phyloP scores from a whole-genome alignment of 1,140 invertebrate species.

The Luehdorfia chinensis region DNA sequence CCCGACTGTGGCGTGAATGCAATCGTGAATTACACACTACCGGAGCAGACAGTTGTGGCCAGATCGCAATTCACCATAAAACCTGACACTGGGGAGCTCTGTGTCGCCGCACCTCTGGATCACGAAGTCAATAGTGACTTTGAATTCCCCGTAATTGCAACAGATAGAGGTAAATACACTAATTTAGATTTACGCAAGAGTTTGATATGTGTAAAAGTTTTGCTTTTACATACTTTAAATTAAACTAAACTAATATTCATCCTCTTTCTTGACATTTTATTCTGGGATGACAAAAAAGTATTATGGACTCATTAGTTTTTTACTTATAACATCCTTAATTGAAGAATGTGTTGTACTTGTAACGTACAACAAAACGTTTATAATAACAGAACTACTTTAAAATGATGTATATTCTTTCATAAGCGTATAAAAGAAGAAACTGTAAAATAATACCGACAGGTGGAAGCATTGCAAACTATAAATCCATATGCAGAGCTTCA shows the following conservation, averaged over 20 bases:
- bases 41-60: slow-evolving; percentile 80
- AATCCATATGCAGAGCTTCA: slow-evolving; percentile 40
- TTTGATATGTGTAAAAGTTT: too few relatives aligned
- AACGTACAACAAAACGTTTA: too few relatives aligned
- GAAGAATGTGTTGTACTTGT: too few relatives aligned
- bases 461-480: slow-evolving; percentile 29
- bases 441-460: slow-evolving; percentile 34
- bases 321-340: too few relatives aligned
- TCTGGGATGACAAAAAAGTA: too few relatives aligned
- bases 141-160: slow-evolving; percentile 96
- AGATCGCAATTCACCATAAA: slow-evolving; percentile 88
- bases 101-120: slow-evolving; percentile 89
- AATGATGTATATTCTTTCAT: slow-evolving; percentile 3
- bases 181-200: too few relatives aligned
- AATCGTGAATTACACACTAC: slow-evolving; percentile 93
- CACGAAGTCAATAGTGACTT: slow-evolving; percentile 90
- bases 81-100: slow-evolving; percentile 91
- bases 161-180: slow-evolving; percentile 89
- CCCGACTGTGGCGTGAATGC: slow-evolving; percentile 96
- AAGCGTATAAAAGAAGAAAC: slow-evolving; percentile 14
- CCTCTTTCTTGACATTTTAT: too few relatives aligned
- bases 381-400: too few relatives aligned
- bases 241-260: too few relatives aligned
- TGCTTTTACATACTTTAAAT: too few relatives aligned
- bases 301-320: too few relatives aligned